phyloP scores from a whole-genome alignment of 2,797 vertebrate genomes.

The Cyprinella venusta region DNA sequence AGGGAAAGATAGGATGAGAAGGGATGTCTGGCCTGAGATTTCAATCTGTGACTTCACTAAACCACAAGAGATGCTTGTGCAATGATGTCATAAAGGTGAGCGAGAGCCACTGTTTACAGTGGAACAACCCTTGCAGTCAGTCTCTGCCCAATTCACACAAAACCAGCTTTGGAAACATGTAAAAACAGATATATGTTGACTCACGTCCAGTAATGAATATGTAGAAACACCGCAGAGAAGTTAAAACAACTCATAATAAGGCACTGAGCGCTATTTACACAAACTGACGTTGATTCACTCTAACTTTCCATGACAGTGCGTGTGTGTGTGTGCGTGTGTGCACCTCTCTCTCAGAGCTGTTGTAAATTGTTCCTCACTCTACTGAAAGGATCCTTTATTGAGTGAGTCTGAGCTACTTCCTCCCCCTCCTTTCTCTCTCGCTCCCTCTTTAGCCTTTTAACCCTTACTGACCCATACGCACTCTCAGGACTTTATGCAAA shows the following conservation, averaged over 20 bases:
- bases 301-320: conserved; percentile 36
- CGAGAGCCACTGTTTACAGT: conserved; percentile 15
- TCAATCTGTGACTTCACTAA: conserved; percentile 30
- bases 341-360: conserved; percentile 65
- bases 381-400: conserved; percentile 77
- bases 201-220: conserved; percentile 31
- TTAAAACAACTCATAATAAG: conserved; percentile 36
- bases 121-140: conserved; percentile 23
- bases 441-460: conserved; percentile 52
- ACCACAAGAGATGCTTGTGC: conserved; percentile 28
- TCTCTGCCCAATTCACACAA: conserved; percentile 18
- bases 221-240: conserved; percentile 31
- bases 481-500: conserved; percentile 4
- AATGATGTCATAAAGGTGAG: conserved; percentile 40
- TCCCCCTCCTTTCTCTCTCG: conserved; percentile 45
- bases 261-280: conserved; percentile 32
- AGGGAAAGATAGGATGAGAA: neutral
- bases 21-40: conserved; percentile 5
- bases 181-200: conserved; percentile 40
- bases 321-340: conserved; percentile 3
- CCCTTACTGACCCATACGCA: conserved; percentile 33
- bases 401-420: conserved; percentile 66
- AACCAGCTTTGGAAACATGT: conserved; percentile 31
- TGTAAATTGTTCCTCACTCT: conserved; percentile 77
- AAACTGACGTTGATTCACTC: conserved; percentile 18